phyloP scores from a whole-genome alignment of 2,888 invertebrate genomes.

The Troides helena region DNA sequence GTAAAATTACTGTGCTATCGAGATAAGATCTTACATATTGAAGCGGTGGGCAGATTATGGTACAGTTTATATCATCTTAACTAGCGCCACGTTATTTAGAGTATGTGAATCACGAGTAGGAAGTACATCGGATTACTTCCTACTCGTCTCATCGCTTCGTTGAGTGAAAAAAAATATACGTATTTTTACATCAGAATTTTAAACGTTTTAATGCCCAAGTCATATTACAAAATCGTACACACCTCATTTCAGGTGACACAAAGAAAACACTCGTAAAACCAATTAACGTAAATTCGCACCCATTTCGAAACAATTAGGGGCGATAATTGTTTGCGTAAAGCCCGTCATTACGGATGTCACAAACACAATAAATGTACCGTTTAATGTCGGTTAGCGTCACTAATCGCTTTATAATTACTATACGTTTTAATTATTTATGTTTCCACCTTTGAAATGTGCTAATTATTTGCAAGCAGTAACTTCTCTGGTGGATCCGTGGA shows the following conservation, averaged over 20 bases:
- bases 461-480: background rate
- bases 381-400: slow-evolving; percentile 20
- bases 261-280: slow-evolving; percentile 13
- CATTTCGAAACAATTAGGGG: slow-evolving; percentile 23
- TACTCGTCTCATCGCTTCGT: no score
- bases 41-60: no score
- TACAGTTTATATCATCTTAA: no score
- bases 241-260: slow-evolving; percentile 2
- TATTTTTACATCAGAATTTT: no score
- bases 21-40: no score
- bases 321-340: slow-evolving; percentile 23
- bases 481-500: background rate
- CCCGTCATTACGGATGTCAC: slow-evolving; percentile 21
- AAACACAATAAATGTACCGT: slow-evolving; percentile 21
- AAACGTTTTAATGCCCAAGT: background rate
- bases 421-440: slow-evolving; percentile 2
- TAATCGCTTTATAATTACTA: slow-evolving; percentile 25
- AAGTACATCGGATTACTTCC: no score
- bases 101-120: no score
- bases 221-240: background rate
- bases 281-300: slow-evolving; percentile 18
- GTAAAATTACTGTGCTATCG: no score
- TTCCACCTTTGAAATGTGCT: slow-evolving; percentile 9
- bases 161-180: no score
- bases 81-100: no score